phyloP scores from a whole-genome alignment of 2,113 vertebrate genomes.

The Ophthalmolycus amberensis region DNA sequence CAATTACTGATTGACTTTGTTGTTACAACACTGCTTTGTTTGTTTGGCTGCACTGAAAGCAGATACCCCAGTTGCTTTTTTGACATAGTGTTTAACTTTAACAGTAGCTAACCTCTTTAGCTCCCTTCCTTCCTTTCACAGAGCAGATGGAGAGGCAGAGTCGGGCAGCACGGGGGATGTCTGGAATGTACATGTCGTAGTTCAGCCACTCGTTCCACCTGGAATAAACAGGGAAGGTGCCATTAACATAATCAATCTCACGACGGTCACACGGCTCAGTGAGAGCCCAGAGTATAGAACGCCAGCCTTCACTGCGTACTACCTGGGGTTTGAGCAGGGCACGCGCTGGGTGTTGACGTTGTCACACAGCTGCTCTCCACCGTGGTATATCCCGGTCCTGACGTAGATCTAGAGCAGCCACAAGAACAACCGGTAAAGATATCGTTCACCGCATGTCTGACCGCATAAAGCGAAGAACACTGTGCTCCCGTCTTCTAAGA shows the following conservation, averaged over 20 bases:
- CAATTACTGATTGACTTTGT: background rate
- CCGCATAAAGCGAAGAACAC: background rate
- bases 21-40: background rate
- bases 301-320: conserved; percentile 12
- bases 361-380: conserved; percentile 97
- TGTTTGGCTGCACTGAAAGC: background rate
- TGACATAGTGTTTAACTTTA: background rate
- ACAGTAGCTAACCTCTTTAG: conserved; percentile 90
- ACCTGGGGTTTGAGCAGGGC: conserved; percentile 98
- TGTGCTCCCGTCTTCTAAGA: conserved; percentile 3
- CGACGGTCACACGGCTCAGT: background rate
- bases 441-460: background rate
- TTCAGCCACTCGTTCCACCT: conserved; percentile 98
- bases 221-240: conserved; percentile 21
- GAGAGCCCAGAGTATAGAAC: background rate
- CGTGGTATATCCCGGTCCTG: conserved; percentile 97
- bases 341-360: conserved; percentile 98
- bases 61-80: background rate
- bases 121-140: conserved; percentile 97
- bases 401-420: conserved; percentile 91
- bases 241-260: conserved; percentile 45
- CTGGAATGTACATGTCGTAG: conserved; percentile 98
- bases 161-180: conserved; percentile 94
- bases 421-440: conserved; percentile 58
- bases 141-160: conserved; percentile 99